phyloP scores from a whole-genome alignment of 2,888 invertebrate species.

The Diaphora mendica region DNA sequence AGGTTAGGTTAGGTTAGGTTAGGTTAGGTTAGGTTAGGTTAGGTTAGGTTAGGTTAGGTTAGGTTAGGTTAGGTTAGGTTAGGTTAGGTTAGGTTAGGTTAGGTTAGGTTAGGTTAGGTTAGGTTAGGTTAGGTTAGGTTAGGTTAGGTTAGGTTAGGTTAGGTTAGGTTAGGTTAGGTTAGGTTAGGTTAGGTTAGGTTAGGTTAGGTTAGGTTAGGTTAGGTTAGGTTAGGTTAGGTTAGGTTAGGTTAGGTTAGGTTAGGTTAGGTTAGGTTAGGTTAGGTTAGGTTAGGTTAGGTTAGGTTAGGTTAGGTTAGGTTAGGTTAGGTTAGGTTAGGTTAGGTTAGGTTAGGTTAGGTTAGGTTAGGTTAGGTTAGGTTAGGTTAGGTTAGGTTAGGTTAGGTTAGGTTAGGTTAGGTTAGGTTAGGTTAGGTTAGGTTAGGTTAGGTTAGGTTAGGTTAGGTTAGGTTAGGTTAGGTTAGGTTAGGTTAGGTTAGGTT shows the following conservation, averaged over 20 bases:
- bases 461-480: slow-evolving; percentile 33
- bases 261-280: slow-evolving; percentile 44
- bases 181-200: slow-evolving; percentile 49
- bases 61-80: slow-evolving; percentile 29
- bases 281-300: slow-evolving; percentile 46
- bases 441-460: slow-evolving; percentile 40
- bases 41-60: slow-evolving; percentile 31
- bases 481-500: slow-evolving; percentile 36
- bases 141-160: slow-evolving; percentile 35
- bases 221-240: slow-evolving; percentile 39
- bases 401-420: slow-evolving; percentile 21
- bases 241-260: slow-evolving; percentile 42
- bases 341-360: slow-evolving; percentile 37
- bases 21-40: slow-evolving; percentile 24
- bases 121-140: slow-evolving; percentile 31
- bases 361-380: slow-evolving; percentile 43
- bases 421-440: slow-evolving; percentile 28
- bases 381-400: slow-evolving; percentile 33
- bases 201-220: slow-evolving; percentile 44
- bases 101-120: slow-evolving; percentile 30
- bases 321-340: slow-evolving; percentile 45
- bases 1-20: slow-evolving; percentile 22
- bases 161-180: slow-evolving; percentile 46
- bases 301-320: slow-evolving; percentile 45
- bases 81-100: slow-evolving; percentile 23